phyloP scores from a whole-genome alignment of 2,888 invertebrate species.

The Ypsolopha sequella region DNA sequence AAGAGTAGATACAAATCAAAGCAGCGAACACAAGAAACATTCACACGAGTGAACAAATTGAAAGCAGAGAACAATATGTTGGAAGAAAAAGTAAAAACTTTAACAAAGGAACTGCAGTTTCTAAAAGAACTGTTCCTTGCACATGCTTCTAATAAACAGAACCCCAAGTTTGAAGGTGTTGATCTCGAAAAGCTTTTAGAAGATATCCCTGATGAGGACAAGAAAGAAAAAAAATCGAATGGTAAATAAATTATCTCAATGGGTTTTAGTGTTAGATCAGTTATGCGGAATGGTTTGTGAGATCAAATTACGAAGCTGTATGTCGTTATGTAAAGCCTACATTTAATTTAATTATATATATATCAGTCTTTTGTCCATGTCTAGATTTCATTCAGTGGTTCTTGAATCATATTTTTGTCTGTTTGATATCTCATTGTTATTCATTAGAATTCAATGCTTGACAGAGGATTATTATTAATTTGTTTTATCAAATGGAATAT shows the following conservation, averaged over 20 bases:
- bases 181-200: constrained; percentile 69
- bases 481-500: too few species aligned
- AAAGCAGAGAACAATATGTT: constrained; percentile 84
- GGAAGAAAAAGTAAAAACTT: constrained; percentile 83
- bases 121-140: constrained; percentile 85
- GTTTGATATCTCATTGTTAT: too few species aligned
- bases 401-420: too few species aligned
- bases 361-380: too few species aligned
- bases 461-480: too few species aligned
- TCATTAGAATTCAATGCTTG: too few species aligned
- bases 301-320: too few species aligned
- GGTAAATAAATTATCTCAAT: not conserved
- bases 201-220: constrained; percentile 55
- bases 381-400: too few species aligned
- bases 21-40: constrained; percentile 81
- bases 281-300: too few species aligned
- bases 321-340: too few species aligned
- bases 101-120: constrained; percentile 85
- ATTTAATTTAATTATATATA: too few species aligned
- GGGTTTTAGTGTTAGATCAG: too few species aligned
- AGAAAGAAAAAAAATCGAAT: constrained; percentile 16
- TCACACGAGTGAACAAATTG: constrained; percentile 79
- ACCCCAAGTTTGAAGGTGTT: constrained; percentile 66
- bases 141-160: constrained; percentile 76
- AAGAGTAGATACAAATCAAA: constrained; percentile 84